Evolutionary conservation across 2,888 invertebrate genomes (phyloP).

Genomic region (Netelia virgata): DNA sequence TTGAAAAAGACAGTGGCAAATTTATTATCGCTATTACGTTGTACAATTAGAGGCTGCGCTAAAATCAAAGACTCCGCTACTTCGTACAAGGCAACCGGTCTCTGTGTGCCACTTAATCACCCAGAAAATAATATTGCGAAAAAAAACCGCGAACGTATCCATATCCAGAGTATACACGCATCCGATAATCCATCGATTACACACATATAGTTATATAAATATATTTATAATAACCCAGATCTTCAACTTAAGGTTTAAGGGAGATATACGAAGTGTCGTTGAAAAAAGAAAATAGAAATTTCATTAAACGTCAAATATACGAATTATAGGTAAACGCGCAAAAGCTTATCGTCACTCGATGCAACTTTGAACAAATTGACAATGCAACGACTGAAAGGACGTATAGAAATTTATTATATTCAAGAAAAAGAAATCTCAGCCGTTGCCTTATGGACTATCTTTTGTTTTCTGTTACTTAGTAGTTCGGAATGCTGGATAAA

Average conservation of each 20-base stretch:
- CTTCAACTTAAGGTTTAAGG: constrained; percentile 41
- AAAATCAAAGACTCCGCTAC: constrained; percentile 43
- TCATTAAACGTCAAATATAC: constrained; percentile 41
- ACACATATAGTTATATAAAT: constrained; percentile 21
- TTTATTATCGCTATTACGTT: constrained; percentile 76
- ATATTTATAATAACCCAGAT: constrained; percentile 13
- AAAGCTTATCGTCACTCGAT: not conserved
- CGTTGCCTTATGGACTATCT: not conserved
- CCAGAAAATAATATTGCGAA: constrained; percentile 23
- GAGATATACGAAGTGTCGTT: constrained; percentile 19
- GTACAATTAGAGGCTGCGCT: constrained; percentile 72
- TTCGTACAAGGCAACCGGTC: not conserved
- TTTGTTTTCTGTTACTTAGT: not conserved
- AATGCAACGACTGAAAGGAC: not conserved
- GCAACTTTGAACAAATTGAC: constrained; percentile 26
- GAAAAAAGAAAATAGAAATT: constrained; percentile 7
- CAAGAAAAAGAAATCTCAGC: not conserved
- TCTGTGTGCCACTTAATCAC: constrained; percentile 10
- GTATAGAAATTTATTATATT: constrained; percentile 21
- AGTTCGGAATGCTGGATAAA: constrained; percentile 20
- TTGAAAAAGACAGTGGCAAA: constrained; percentile 77
- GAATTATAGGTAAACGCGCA: constrained; percentile 37
- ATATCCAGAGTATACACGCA: constrained; percentile 38
- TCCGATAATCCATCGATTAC: constrained; percentile 18
- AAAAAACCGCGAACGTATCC: constrained; percentile 45